Base-by-base conservation (phyloP, 1,140 invertebrate species). In the Teleogryllus occipitalis region DNA sequence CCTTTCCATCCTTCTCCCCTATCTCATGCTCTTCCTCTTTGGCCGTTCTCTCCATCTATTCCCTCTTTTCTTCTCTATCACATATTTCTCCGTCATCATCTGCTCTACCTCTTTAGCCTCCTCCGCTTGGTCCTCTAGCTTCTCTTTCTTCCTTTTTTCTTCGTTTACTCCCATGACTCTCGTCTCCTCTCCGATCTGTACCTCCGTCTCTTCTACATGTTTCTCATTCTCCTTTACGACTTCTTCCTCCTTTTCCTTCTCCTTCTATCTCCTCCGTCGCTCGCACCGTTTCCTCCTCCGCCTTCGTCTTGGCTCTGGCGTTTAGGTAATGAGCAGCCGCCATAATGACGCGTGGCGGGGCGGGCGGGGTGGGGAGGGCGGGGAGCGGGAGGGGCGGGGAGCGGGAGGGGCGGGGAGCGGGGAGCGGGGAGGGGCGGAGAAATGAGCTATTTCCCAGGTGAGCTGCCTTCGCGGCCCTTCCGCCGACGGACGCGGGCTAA, bases 361-460 rank as follows among this genome's bases (percentile, higher is more conserved):
- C 27, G 27, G 27, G 27, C 27, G 27, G 27, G n/a, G n/a, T n/a
- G n/a, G n/a, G n/a, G n/a, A n/a, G n/a, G n/a, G n/a, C n/a, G n/a
- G n/a, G n/a, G n/a, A n/a, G n/a, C n/a, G n/a, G n/a, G n/a, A n/a
- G n/a, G n/a, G n/a, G n/a, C n/a, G n/a, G n/a, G n/a, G n/a, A n/a
- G n/a, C n/a, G n/a, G n/a, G n/a, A n/a, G n/a, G n/a, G n/a, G n/a
- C n/a, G n/a, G n/a, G n/a, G n/a, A n/a, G n/a, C n/a, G n/a, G n/a
- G n/a, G n/a, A n/a, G n/a, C n/a, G n/a, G n/a, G n/a, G n/a, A n/a
- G n/a, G n/a, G 27, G 54, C 18, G 54, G 54, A 65, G 54, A 65
- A 65, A 65, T 65, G 54, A 65, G 54, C 54, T 65, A 65, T 65
- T 65, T 65, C 54, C 54, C 54, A 65, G 54, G 54, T 65, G 54